Evolutionary conservation across 2,888 invertebrate genomes (phyloP).

Genomic region (Orthosia cruda): DNA sequence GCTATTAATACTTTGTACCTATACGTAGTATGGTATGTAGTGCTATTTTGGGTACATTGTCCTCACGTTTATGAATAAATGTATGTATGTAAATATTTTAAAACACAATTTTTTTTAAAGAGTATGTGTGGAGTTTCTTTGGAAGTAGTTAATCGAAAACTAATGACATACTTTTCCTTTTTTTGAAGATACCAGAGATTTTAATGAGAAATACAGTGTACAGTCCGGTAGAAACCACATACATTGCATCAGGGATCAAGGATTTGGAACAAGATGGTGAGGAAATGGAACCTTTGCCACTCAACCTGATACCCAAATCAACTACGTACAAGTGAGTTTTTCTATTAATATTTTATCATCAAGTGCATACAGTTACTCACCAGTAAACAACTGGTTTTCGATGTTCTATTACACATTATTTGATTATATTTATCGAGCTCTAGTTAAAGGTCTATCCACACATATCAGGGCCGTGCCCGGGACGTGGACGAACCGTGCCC

Average conservation of each 20-base stretch:
- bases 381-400: neutral
- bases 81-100: no score
- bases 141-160: neutral
- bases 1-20: no score
- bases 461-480: no score
- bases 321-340: conserved; percentile 80
- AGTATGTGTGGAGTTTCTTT: no score
- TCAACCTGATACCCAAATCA: conserved; percentile 76
- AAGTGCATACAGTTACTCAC: neutral
- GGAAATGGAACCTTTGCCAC: conserved; percentile 77
- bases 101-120: no score
- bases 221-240: conserved; percentile 70
- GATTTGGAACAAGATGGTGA: conserved; percentile 60
- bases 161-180: conserved; percentile 1
- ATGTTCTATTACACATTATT: neutral
- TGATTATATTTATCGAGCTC: neutral
- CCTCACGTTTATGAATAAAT: no score
- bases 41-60: no score
- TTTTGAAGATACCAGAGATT: conserved; percentile 80
- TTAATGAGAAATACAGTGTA: conserved; percentile 81
- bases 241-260: conserved; percentile 60
- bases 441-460: no score
- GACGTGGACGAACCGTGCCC: no score
- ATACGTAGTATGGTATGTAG: no score
- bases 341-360: neutral